Evolutionary conservation across 1,140 invertebrate genomes (phyloP).

Genomic region (Onthophagus taurus): DNA sequence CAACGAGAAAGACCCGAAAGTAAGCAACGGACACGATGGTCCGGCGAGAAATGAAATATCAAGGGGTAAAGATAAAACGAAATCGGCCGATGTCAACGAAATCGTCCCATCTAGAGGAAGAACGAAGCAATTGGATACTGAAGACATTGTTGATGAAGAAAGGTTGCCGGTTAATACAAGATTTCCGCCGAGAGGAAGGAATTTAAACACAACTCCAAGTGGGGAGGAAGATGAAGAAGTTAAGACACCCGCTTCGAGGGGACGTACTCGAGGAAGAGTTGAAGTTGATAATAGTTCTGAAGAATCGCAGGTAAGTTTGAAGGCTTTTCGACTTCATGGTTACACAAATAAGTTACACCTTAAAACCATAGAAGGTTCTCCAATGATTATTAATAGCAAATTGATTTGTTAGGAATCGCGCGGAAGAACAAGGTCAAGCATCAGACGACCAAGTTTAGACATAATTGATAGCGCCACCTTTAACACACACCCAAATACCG

Average conservation of each 20-base stretch:
- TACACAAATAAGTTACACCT: too few relatives aligned
- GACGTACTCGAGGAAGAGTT: constrained; percentile 41
- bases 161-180: constrained; percentile 67
- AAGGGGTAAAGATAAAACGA: constrained; percentile 48
- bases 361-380: too few relatives aligned
- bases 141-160: constrained; percentile 49
- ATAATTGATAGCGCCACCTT: constrained; percentile 70
- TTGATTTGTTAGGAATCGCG: constrained; percentile 31
- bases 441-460: constrained; percentile 60
- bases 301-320: constrained; percentile 30
- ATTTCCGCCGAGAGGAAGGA: constrained; percentile 62
- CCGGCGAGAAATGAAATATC: constrained; percentile 43
- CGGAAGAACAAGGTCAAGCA: constrained; percentile 36
- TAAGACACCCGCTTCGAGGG: constrained; percentile 33
- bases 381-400: too few relatives aligned
- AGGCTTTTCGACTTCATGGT: neutral
- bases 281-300: constrained; percentile 30
- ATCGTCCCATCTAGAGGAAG: constrained; percentile 49
- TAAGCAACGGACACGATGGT: constrained; percentile 46
- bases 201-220: constrained; percentile 41
- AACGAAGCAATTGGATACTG: constrained; percentile 46
- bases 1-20: constrained; percentile 26
- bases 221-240: constrained; percentile 32
- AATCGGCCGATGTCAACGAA: constrained; percentile 51
- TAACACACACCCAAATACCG: constrained; percentile 50